A percentile compares a stretch with the other conserved stretches of the same genome.
These are phyloP conservation scores for Anoplopoma fimbria DNA, from an alignment of 2,113 vertebrate genomes.

Conservation along the genomic window DNA sequence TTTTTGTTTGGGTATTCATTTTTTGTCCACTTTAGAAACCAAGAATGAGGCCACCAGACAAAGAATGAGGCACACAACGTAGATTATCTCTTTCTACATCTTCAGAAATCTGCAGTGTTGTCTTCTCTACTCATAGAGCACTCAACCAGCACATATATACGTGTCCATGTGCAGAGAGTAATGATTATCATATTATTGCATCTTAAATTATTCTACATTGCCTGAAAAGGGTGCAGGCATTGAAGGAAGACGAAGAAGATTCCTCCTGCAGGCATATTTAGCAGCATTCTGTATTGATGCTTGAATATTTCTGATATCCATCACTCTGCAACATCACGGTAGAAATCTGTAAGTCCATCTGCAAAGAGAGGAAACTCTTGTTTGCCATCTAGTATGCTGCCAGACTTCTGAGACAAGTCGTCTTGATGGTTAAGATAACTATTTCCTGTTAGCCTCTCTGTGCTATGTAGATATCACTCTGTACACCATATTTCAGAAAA, in stretches of 20 bases:
- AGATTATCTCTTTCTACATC: background rate
- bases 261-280: conserved; percentile 17
- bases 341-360: background rate
- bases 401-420: conserved; percentile 23
- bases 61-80: conserved; percentile 14
- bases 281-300: background rate
- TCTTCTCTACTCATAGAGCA: conserved; percentile 26
- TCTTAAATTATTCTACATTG: conserved; percentile 39
- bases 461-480: conserved; percentile 19
- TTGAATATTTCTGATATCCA: conserved; percentile 1
- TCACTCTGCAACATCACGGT: background rate
- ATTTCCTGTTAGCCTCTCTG: conserved; percentile 43
- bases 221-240: conserved; percentile 22
- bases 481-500: conserved; percentile 23
- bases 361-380: background rate
- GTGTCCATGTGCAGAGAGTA: conserved; percentile 19
- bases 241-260: conserved; percentile 3
- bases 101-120: conserved; percentile 25
- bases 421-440: conserved; percentile 44
- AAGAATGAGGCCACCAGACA: conserved; percentile 48
- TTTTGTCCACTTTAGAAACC: conserved; percentile 39
- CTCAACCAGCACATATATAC: conserved; percentile 17
- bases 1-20: background rate
- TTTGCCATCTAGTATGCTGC: conserved; percentile 22
- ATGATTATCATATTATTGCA: conserved; percentile 14